Evolutionary conservation across 1,140 invertebrate genomes (phyloP), one percentile per base, ranked within the genome.

Genomic region (Dufourea novaeangliae): DNA sequence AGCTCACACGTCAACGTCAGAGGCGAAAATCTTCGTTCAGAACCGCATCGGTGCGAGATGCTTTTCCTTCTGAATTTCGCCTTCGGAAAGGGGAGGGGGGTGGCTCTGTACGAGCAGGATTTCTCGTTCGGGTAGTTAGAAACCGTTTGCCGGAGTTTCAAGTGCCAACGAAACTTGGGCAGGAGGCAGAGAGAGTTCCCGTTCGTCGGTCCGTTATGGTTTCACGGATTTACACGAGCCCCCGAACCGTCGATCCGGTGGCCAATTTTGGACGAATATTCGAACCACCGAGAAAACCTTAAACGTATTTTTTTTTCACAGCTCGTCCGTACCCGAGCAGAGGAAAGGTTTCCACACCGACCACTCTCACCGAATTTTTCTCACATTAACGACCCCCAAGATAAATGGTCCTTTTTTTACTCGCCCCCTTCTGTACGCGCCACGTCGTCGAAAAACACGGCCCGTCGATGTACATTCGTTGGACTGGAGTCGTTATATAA

Each of bases 161-260:
- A 70, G 57, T 71, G 44, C 39, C 44, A 66, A 63, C 39, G 54
- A 74, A 78, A 72, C 64, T 68, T 70, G 69, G 74, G 63, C 39
- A 32, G 12, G 27, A 44, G 41, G 12, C 17, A n/a, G n/a, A n/a
- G n/a, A n/a, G 71, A 57, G 62, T 56, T 79, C 46, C n/a, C 73
- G 76, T 77, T 76, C 68, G 32, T 27, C 69, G 56, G 78, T 32
- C 66, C 63, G 67, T 77, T 70, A 77, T 78, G 69, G 73, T 73
- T 66, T 64, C 54, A 79, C 52, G 69, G 68, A 66, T 80, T 80
- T 85, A 74, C 78, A 77, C 83, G 76, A 75, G 22, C 29, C 44
- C 34, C 66, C 64, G 77, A 63, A n/a, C n/a, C 54, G 39, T 1
- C 44, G 73, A 81, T 80, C 70, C 44, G 20, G 14, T 25, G 54